phyloP scores from a whole-genome alignment of 1,140 invertebrate genomes.

The Hyles vespertilio region DNA sequence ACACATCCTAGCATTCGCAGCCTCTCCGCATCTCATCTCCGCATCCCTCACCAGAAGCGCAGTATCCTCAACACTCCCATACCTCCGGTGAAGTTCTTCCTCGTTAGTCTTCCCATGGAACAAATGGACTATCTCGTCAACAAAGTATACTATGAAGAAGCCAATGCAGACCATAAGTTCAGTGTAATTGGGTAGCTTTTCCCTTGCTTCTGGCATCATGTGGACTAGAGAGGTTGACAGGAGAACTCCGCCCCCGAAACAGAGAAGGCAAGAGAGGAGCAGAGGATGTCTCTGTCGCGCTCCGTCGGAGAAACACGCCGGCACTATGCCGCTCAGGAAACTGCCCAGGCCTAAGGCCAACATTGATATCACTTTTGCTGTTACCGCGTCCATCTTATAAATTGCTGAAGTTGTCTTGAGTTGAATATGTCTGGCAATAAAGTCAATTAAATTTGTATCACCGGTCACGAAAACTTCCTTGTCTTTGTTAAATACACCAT shows the following conservation, averaged over 20 bases:
- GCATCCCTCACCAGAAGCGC: conserved; percentile 37
- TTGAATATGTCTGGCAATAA: neutral
- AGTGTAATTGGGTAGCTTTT: conserved; percentile 75
- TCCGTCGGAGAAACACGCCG: conserved; percentile 77
- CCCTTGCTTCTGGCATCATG: conserved; percentile 87
- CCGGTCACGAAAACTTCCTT: too few relatives aligned
- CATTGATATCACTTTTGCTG: conserved; percentile 84
- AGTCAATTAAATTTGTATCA: too few relatives aligned
- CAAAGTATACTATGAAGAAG: conserved; percentile 87
- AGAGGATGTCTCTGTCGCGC: conserved; percentile 76
- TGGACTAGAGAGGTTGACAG: conserved; percentile 88
- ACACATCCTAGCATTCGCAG: conserved; percentile 77
- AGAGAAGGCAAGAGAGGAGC: conserved; percentile 81
- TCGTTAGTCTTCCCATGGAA: conserved; percentile 67
- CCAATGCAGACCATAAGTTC: conserved; percentile 85
- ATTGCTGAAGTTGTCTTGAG: neutral
- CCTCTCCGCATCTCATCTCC: conserved; percentile 54
- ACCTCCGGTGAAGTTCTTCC: conserved; percentile 28
- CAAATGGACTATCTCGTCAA: conserved; percentile 85
- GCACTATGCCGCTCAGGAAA: conserved; percentile 81
- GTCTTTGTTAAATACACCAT: too few relatives aligned
- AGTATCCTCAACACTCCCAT: conserved; percentile 49
- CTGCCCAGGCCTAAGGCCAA: conserved; percentile 80
- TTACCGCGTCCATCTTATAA: conserved; percentile 63
- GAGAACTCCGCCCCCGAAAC: conserved; percentile 90